Evolutionary conservation across 2,888 invertebrate species (phyloP).

Genomic region (Antheraea assamensis): DNA sequence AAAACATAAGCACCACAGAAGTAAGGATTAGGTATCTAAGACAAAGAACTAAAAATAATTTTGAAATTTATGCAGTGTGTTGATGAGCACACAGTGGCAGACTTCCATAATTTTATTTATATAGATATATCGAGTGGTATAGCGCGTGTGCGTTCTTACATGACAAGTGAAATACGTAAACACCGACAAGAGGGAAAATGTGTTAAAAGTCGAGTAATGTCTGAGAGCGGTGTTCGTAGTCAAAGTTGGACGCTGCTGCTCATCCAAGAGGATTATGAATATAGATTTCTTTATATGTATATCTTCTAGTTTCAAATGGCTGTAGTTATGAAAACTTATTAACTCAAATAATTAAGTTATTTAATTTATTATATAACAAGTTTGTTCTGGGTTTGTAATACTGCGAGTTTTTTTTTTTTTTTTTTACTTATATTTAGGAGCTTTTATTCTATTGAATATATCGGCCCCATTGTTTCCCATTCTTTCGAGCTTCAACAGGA

Average conservation of each 20-base stretch:
- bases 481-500: too few species aligned
- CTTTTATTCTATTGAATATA: too few species aligned
- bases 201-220: constrained; percentile 35
- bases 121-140: neutral
- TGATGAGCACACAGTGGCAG: too few species aligned
- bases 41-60: too few species aligned
- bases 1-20: too few species aligned
- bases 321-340: neutral
- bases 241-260: neutral
- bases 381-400: neutral
- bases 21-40: too few species aligned
- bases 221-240: neutral
- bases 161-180: constrained; percentile 58
- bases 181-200: constrained; percentile 42
- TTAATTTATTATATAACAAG: neutral
- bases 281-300: neutral
- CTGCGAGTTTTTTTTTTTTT: too few species aligned
- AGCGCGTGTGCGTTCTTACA: constrained; percentile 49
- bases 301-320: neutral
- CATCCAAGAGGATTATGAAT: neutral
- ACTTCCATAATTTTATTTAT: too few species aligned
- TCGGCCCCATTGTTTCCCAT: too few species aligned
- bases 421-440: too few species aligned
- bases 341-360: neutral
- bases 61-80: too few species aligned